A percentile compares a stretch with the other conserved stretches of the same genome.
Evolutionary conservation across 1,140 invertebrate species (phyloP).

Genomic region (Andricus grossulariae): DNA sequence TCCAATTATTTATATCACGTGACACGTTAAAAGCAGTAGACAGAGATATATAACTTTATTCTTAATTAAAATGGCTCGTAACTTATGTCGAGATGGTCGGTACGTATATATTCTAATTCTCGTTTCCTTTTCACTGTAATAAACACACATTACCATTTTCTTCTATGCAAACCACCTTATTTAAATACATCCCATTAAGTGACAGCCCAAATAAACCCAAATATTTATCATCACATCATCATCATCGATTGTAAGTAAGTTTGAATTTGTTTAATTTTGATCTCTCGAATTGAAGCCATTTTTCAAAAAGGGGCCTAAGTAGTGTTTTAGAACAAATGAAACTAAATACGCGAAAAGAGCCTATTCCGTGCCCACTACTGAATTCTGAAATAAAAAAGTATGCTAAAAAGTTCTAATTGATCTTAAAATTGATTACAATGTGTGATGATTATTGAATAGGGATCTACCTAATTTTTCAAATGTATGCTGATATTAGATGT

Average conservation of each 20-base stretch:
- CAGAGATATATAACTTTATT: neutral
- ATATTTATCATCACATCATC: slow-evolving; percentile 32
- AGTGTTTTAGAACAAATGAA: too few species aligned
- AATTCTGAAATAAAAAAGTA: too few species aligned
- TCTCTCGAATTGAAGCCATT: too few species aligned
- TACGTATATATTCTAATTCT: neutral
- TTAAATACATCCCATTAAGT: slow-evolving; percentile 4
- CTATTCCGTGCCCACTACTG: too few species aligned
- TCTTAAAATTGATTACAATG: too few species aligned
- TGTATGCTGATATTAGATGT: too few species aligned
- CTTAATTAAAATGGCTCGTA: slow-evolving; percentile 18
- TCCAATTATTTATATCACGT: slow-evolving; percentile 1
- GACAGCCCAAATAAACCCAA: neutral
- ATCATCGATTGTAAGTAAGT: neutral
- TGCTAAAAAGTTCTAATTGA: too few species aligned
- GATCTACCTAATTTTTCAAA: too few species aligned
- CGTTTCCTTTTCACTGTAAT: neutral
- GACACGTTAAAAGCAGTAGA: neutral
- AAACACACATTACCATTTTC: slow-evolving; percentile 16
- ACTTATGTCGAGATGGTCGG: neutral
- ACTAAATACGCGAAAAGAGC: too few species aligned
- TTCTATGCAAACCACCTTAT: slow-evolving; percentile 10
- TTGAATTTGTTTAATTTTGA: too few species aligned
- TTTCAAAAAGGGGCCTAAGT: too few species aligned
- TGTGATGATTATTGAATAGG: too few species aligned